A percentile compares a stretch with the other conserved stretches of the same genome.
Evolutionary conservation across 2,888 invertebrate species (phyloP).

Genomic region (Saturnia pavonia): DNA sequence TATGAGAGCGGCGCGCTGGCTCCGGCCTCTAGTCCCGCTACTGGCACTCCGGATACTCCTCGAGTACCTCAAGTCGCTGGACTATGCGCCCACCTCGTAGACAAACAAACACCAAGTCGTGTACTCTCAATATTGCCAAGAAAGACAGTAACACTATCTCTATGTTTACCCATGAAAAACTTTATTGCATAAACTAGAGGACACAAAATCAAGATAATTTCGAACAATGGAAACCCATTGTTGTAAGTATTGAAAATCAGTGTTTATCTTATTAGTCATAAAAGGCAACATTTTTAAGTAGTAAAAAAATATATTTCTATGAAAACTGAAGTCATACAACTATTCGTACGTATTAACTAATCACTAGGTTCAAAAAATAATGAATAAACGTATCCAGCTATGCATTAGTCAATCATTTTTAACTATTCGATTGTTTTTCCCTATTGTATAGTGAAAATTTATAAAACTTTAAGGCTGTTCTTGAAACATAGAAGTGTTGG

Average conservation of each 20-base stretch:
- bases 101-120: slow-evolving; percentile 30
- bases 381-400: neutral
- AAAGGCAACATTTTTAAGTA: neutral
- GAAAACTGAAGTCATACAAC: too few species aligned
- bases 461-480: neutral
- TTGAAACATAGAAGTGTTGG: neutral
- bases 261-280: neutral
- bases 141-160: slow-evolving; percentile 48
- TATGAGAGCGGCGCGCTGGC: slow-evolving; percentile 52
- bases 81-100: slow-evolving; percentile 44
- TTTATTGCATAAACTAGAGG: slow-evolving; percentile 22
- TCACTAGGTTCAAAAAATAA: too few species aligned
- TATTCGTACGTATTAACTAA: too few species aligned
- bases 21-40: slow-evolving; percentile 62
- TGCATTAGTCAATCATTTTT: neutral
- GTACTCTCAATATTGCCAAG: slow-evolving; percentile 30
- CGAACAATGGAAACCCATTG: slow-evolving; percentile 46
- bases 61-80: slow-evolving; percentile 71
- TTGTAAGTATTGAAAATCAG: slow-evolving; percentile 55
- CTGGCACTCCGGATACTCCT: slow-evolving; percentile 67
- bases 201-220: slow-evolving; percentile 44
- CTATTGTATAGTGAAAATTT: neutral
- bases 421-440: neutral
- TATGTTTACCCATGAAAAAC: slow-evolving; percentile 40
- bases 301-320: too few species aligned